Evolutionary conservation across 2,888 invertebrate genomes (phyloP), one percentile per base, ranked within the genome.

Genomic region (Catocala fraxini): DNA sequence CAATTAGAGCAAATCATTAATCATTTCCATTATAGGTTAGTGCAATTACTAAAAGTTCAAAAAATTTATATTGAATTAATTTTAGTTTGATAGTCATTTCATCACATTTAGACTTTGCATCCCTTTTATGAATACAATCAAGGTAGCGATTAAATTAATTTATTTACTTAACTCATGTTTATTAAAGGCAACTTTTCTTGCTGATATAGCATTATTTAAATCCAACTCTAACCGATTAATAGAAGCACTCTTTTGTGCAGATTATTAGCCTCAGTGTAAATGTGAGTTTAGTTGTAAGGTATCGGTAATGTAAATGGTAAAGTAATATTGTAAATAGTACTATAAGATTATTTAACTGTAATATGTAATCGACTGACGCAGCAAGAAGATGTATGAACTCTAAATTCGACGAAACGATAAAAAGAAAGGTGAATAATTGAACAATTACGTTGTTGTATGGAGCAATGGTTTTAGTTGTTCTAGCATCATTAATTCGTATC

Each of bases 301-400:
- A 77, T 62, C 59, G 79, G 73, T 75, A 63, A 65, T 63, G 62
- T 75, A 68, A 77, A 63, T 56, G 62, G 59, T 65, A 55, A 47
- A 52, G 39, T 71, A 75, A 77, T 75, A 54, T 67, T 75, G 75
- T 75, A 75, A 68, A 75, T 75, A 75, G 51, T 71, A 68, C 63
- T 59, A 35, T 63, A 75, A 65, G 51, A 58, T 53, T 64, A 63
- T 68, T 74, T 74, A 77, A 71, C 42, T 64, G 41, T 56, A 51
- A 65, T 41, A 55, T 60, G 52, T 62, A 52, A 41, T 39, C 54
- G 56, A 63, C 68, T 71, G 71, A 71, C 62, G 61, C 43, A 49
- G 47, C 47, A 45, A 49, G 35, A 57, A 33, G 65, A 59, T 56
- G 12, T n/a, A 12, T 45, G 25, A 41, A 45, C 5, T 6, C 12